phyloP scores from a whole-genome alignment of 2,113 vertebrate species.

The Cynocephalus volans region DNA sequence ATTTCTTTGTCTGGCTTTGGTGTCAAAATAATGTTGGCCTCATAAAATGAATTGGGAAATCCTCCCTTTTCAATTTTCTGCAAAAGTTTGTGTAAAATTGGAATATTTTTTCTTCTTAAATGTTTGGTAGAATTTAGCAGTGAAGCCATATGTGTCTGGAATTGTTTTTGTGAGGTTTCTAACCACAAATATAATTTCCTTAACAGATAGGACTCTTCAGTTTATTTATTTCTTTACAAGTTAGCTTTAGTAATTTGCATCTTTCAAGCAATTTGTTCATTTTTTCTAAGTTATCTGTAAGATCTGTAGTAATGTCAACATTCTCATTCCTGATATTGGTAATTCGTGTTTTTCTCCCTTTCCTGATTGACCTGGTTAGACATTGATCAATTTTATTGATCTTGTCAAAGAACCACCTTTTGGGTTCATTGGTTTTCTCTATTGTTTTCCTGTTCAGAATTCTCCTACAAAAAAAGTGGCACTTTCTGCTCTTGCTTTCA shows the following conservation, averaged over 20 bases:
- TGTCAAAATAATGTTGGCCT: background rate
- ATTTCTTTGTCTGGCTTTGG: background rate
- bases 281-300: background rate
- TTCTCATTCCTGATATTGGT: too few species aligned
- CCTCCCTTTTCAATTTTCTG: background rate
- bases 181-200: background rate
- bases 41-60: too few species aligned
- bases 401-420: background rate
- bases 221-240: fast-evolving
- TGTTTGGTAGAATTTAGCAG: background rate
- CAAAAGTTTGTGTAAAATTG: background rate
- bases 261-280: background rate
- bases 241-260: background rate
- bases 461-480: background rate
- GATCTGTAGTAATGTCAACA: fast-evolving
- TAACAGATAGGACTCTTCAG: fast-evolving
- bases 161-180: background rate
- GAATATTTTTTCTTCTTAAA: background rate
- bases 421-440: background rate
- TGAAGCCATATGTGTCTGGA: background rate
- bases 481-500: background rate
- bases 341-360: background rate
- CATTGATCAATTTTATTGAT: background rate
- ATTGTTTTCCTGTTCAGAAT: background rate
- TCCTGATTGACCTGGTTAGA: background rate